Percentiles rank a stretch among this genome's conserved stretches.
Evolutionary conservation across 2,888 invertebrate species (phyloP).

Genomic region (Drosophila buzzatii): DNA sequence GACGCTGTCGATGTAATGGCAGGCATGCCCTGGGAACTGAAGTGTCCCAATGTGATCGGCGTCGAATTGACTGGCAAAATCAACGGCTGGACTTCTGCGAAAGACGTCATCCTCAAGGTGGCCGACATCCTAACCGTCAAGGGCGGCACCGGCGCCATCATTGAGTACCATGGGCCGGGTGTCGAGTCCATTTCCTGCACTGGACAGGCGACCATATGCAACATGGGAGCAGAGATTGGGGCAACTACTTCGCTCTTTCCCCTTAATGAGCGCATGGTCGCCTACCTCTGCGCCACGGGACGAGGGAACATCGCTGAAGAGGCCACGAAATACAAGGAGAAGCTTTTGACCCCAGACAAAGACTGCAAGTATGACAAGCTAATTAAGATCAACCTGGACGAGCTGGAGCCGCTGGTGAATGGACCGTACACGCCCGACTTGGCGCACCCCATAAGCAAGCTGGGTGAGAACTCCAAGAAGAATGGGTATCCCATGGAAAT

Average conservation of each 20-base stretch:
- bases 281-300: slow-evolving; percentile 94
- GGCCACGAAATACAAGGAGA: slow-evolving; percentile 89
- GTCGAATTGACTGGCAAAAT: slow-evolving; percentile 97
- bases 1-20: slow-evolving; percentile 99
- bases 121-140: slow-evolving; percentile 99
- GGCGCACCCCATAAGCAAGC: slow-evolving; percentile 96
- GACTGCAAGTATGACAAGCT: slow-evolving; percentile 95
- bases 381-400: slow-evolving; percentile 95
- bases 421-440: slow-evolving; percentile 99
- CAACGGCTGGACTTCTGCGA: slow-evolving; percentile 99
- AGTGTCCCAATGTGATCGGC: slow-evolving; percentile 99
- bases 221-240: slow-evolving; percentile 99
- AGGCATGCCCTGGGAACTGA: slow-evolving; percentile 98
- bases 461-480: slow-evolving; percentile 94
- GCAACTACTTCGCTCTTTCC: slow-evolving; percentile 99
- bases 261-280: slow-evolving; percentile 96
- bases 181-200: slow-evolving; percentile 99
- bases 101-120: slow-evolving; percentile 98
- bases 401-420: slow-evolving; percentile 98
- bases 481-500: slow-evolving; percentile 98
- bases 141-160: slow-evolving; percentile 99
- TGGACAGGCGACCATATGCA: slow-evolving; percentile 99
- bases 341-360: slow-evolving; percentile 91
- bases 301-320: slow-evolving; percentile 89
- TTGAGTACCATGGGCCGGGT: slow-evolving; percentile 98